A percentile compares a stretch with the other conserved stretches of the same genome.
Conservation (phyloP, 2,888 invertebrate genomes). For the Pasiphila rectangulata region DNA sequence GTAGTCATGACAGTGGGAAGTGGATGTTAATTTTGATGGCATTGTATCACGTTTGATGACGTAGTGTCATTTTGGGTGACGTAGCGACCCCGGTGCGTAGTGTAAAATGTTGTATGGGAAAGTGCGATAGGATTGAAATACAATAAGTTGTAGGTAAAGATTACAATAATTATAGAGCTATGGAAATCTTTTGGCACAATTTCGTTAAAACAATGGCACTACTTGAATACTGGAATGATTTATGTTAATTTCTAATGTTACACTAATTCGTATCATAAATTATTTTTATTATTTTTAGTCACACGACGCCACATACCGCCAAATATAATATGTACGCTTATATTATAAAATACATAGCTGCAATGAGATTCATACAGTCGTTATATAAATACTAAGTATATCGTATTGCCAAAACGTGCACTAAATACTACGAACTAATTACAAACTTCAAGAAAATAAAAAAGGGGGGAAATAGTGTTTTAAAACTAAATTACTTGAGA, state of each 20-base stretch:
- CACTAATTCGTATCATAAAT: conserved; percentile 9
- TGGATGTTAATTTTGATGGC: not conserved
- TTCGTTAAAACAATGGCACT: conserved; percentile 45
- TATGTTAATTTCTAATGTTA: conserved; percentile 6
- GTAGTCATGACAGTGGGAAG: too few relatives aligned
- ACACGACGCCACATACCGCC: conserved; percentile 40
- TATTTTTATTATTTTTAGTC: conserved; percentile 30
- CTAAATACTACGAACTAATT: conserved; percentile 56
- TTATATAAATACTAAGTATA: conserved; percentile 35
- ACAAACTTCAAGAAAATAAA: conserved; percentile 55
- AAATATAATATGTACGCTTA: conserved; percentile 33
- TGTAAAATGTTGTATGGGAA: conserved; percentile 3
- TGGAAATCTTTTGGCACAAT: conserved; percentile 44
- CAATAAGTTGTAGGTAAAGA: conserved; percentile 12
- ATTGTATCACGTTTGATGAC: not conserved
- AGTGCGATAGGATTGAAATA: conserved; percentile 3
- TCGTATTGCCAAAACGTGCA: conserved; percentile 72
- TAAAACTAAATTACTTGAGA: conserved; percentile 76
- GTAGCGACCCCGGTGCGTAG: too few relatives aligned
- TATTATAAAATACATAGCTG: conserved; percentile 50
- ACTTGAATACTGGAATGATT: conserved; percentile 25
- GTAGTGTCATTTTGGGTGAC: conserved; percentile 2
- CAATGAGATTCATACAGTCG: conserved; percentile 55
- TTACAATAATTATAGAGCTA: conserved; percentile 13
- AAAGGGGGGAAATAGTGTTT: conserved; percentile 25